Evolutionary conservation across 2,113 vertebrate species (phyloP).

Genomic region (Candoia aspera): DNA sequence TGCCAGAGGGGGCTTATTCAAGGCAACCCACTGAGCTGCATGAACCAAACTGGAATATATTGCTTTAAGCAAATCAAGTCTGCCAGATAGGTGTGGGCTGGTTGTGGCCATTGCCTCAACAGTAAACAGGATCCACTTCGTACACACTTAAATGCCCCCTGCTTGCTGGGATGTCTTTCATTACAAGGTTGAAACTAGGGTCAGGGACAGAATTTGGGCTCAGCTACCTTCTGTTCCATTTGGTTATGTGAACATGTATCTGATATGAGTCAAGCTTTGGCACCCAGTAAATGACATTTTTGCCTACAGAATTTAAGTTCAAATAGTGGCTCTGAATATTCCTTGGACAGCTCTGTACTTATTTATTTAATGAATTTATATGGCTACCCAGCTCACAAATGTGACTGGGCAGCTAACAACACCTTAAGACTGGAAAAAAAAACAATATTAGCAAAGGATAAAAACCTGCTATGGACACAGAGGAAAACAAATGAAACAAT

Average conservation of each 20-base stretch:
- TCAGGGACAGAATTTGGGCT: neutral
- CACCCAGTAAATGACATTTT: neutral
- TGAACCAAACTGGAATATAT: neutral
- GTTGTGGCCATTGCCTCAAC: no score
- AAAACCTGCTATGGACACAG: neutral
- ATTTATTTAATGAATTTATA: neutral
- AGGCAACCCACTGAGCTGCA: neutral
- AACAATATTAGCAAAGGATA: neutral
- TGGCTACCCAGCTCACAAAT: neutral
- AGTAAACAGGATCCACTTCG: neutral
- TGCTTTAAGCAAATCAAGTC: neutral
- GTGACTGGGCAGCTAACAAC: neutral
- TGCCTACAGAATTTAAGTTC: no score
- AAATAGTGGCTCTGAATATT: neutral
- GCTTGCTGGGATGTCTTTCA: neutral
- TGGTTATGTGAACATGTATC: neutral
- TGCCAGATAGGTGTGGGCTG: neutral
- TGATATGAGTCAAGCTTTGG: neutral
- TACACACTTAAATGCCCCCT: neutral
- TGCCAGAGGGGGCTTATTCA: neutral
- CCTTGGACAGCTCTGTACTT: neutral
- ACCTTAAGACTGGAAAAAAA: neutral
- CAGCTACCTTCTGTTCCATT: neutral
- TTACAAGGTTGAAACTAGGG: neutral
- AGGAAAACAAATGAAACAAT: neutral